A percentile compares a stretch with the other conserved stretches of the same genome.
These are phyloP conservation scores for Tachysurus vachellii DNA, from an alignment of 2,113 vertebrate genomes.

Conservation along the genomic window DNA sequence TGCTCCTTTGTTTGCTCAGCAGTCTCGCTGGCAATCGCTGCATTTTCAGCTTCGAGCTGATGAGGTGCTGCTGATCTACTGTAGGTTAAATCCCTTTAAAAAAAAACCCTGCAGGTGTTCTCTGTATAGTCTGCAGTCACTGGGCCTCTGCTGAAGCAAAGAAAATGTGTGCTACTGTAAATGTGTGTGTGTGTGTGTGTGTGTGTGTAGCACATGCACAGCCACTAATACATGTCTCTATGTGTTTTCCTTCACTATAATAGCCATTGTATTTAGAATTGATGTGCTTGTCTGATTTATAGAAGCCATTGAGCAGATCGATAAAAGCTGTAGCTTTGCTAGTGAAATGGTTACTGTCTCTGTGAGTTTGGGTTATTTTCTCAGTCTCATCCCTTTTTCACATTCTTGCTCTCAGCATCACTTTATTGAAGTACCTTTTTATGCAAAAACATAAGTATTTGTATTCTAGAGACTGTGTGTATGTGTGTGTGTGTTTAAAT, in stretches of 20 bases:
- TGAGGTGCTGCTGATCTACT: slow-evolving; percentile 7
- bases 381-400: slow-evolving; percentile 7
- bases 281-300: slow-evolving; percentile 49
- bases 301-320: slow-evolving; percentile 50
- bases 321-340: slow-evolving; percentile 49
- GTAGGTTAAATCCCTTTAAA: slow-evolving; percentile 8
- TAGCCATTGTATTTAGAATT: slow-evolving; percentile 37
- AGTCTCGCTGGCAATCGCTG: slow-evolving; percentile 17
- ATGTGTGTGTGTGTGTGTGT: slow-evolving; percentile 8
- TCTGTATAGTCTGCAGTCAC: background rate
- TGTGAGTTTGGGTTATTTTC: slow-evolving; percentile 36
- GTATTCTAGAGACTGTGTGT: background rate
- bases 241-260: slow-evolving; percentile 41
- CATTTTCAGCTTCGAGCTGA: slow-evolving; percentile 2
- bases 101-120: slow-evolving; percentile 21
- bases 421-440: slow-evolving; percentile 7
- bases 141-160: background rate
- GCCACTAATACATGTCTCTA: slow-evolving; percentile 26
- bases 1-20: slow-evolving; percentile 31
- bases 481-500: background rate
- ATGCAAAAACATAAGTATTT: slow-evolving; percentile 3
- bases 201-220: background rate
- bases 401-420: slow-evolving; percentile 22
- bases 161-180: background rate
- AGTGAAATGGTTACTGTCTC: slow-evolving; percentile 44